These are phyloP conservation scores for Zenarchopterus dispar DNA, from an alignment of 2,797 vertebrate genomes.

Conservation along the genomic window DNA sequence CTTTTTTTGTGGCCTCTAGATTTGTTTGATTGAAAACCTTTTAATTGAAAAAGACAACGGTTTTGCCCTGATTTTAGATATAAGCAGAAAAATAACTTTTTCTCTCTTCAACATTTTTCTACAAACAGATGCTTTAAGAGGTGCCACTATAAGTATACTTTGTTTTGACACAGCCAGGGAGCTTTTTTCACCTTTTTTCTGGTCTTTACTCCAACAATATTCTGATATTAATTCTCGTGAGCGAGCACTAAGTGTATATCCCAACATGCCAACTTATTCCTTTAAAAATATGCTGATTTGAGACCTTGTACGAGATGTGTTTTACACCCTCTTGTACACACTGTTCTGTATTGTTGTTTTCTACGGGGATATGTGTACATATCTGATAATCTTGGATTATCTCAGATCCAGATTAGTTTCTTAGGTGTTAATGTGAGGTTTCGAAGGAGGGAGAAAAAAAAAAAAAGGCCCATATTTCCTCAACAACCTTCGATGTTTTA, in stretches of 20 bases:
- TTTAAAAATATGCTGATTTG: constrained; percentile 55
- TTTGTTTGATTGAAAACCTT: no score
- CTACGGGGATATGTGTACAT: constrained; percentile 50
- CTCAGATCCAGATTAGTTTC: constrained; percentile 16
- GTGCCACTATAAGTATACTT: background rate
- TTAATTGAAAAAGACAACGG: no score
- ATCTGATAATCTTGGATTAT: constrained; percentile 31
- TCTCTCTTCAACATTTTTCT: background rate
- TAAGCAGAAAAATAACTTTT: background rate
- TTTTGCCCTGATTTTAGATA: background rate
- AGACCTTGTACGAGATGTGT: constrained; percentile 69
- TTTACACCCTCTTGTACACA: constrained; percentile 67
- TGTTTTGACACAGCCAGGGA: background rate
- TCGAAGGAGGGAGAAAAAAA: background rate
- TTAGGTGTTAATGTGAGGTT: constrained; percentile 32
- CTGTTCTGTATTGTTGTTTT: constrained; percentile 71
- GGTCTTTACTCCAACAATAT: no score
- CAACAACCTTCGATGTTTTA: background rate
- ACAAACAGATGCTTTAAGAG: background rate
- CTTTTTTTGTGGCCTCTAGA: no score
- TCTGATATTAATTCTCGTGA: no score
- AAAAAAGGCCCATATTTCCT: no score
- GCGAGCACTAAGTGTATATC: background rate
- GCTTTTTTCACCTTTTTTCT: no score
- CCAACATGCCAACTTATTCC: constrained; percentile 28